Percentiles rank a stretch among this genome's conserved stretches.
These are phyloP conservation scores for Enteromius trimaculatus DNA, from an alignment of 2,797 vertebrate species.

Conservation along the genomic window DNA sequence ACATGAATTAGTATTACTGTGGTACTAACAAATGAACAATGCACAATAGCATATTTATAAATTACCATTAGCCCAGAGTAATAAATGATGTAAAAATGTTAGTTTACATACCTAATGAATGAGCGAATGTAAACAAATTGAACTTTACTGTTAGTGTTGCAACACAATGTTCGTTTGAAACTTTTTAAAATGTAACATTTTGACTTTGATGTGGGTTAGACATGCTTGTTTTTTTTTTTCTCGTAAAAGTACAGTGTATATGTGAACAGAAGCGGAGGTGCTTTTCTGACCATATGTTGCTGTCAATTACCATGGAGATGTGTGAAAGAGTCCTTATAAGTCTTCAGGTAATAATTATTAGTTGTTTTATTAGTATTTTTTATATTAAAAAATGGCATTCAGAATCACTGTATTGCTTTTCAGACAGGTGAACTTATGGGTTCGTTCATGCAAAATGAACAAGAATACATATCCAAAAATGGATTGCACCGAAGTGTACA, in stretches of 20 bases:
- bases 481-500: constrained; percentile 30
- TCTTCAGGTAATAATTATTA: not conserved
- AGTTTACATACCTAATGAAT: not conserved
- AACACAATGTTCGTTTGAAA: not conserved
- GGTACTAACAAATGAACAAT: not conserved
- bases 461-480: constrained; percentile 23
- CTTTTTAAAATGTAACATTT: not conserved
- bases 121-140: not conserved
- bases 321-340: not conserved
- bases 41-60: constrained; percentile 2
- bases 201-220: constrained; percentile 8
- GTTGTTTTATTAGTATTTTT: not conserved
- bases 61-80: not conserved
- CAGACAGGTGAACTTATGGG: not conserved
- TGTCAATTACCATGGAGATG: not conserved
- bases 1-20: not conserved
- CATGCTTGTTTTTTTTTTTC: not conserved
- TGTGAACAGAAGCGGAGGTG: not conserved
- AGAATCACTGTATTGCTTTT: constrained; percentile 25
- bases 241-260: not conserved
- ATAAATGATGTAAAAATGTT: not conserved
- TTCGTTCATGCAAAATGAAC: not conserved
- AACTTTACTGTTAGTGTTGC: constrained; percentile 6
- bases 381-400: not conserved
- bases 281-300: not conserved